phyloP scores from a whole-genome alignment of 1,140 invertebrate species.

The Epicauta chinensis region DNA sequence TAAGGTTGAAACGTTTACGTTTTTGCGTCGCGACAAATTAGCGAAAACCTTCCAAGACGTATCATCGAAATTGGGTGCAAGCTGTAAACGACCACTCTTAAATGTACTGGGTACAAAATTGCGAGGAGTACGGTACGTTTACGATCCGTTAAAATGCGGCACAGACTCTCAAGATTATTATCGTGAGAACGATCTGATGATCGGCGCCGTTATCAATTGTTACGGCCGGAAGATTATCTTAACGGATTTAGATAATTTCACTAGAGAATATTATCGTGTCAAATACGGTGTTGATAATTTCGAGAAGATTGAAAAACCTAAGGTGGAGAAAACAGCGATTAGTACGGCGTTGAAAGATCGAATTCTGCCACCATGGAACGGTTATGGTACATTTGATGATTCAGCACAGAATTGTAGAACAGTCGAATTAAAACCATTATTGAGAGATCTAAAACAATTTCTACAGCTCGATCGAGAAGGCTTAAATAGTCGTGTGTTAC shows the following conservation, averaged over 20 bases:
- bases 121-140: constrained; percentile 53
- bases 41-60: constrained; percentile 61
- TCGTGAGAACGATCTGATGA: constrained; percentile 65
- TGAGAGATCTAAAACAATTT: constrained; percentile 74
- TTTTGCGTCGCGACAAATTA: constrained; percentile 68
- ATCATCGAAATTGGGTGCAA: constrained; percentile 53
- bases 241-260: constrained; percentile 80
- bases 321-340: constrained; percentile 38
- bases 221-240: constrained; percentile 75
- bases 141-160: constrained; percentile 52
- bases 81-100: constrained; percentile 46
- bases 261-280: constrained; percentile 74
- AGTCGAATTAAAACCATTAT: constrained; percentile 67
- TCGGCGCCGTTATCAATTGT: constrained; percentile 70
- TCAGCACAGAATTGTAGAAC: constrained; percentile 77
- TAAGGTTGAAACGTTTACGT: constrained; percentile 58
- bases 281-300: constrained; percentile 52
- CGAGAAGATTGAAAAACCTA: constrained; percentile 47
- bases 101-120: constrained; percentile 61
- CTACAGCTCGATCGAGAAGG: constrained; percentile 69
- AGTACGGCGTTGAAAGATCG: constrained; percentile 42
- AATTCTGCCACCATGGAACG: constrained; percentile 79
- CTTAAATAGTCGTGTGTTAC: constrained; percentile 68
- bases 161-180: constrained; percentile 53
- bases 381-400: constrained; percentile 80